Conservation (phyloP, 2,797 vertebrate species). For the Clangula hyemalis region DNA sequence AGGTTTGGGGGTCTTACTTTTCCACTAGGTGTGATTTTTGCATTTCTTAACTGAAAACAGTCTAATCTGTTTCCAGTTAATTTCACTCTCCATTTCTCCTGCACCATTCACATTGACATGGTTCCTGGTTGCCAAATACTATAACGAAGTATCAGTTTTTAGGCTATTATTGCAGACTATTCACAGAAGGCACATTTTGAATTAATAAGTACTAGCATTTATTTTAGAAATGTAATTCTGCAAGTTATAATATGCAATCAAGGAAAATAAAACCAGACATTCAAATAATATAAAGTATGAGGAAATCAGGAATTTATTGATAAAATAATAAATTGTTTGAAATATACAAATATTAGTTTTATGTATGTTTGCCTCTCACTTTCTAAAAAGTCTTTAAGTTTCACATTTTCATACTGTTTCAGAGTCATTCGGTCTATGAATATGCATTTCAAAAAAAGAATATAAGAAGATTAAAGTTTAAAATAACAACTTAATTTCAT, state of each 20-base stretch:
- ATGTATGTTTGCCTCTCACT: not conserved
- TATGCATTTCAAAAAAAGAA: not conserved
- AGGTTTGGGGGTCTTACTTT: rapidly evolving
- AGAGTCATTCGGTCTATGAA: not conserved
- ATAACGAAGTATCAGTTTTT: not conserved
- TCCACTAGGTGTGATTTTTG: not conserved
- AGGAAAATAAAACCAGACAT: not conserved
- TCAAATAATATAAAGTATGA: not conserved
- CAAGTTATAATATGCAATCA: not conserved
- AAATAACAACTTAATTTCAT: not conserved
- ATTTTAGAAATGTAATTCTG: not conserved
- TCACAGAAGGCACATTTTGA: not conserved
- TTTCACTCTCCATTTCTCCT: slow-evolving; percentile 43
- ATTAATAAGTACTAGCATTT: not conserved
- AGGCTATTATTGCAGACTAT: not conserved
- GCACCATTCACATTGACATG: not conserved
- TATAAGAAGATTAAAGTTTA: not conserved
- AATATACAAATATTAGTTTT: not conserved
- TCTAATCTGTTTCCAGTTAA: not conserved
- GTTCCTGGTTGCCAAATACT: not conserved
- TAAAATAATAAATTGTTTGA: not conserved
- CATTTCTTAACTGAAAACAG: not conserved
- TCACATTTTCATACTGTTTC: not conserved
- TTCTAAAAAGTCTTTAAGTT: not conserved
- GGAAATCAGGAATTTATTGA: not conserved